Conservation (phyloP, 35 echinoderm and acorn worm species). For the Acanthaster planci region DNA sequence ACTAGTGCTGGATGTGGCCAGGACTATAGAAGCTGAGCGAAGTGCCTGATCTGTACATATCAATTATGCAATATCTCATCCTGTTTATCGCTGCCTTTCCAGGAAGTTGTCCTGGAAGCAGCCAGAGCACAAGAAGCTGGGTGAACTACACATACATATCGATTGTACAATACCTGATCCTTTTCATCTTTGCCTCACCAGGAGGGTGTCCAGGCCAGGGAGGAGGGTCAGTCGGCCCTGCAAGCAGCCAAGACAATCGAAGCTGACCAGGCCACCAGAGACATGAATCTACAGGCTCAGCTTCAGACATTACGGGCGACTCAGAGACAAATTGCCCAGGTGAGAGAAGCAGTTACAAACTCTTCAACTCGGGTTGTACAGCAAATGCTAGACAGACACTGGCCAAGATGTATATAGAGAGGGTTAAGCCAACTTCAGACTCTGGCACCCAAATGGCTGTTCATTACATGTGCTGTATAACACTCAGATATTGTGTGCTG, state of each 20-base stretch:
- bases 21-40: constrained; percentile 72
- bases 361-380: no score
- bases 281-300: constrained; percentile 54
- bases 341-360: neutral
- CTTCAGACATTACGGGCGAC: constrained; percentile 56
- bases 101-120: no score
- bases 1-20: constrained; percentile 48
- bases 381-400: no score
- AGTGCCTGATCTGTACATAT: constrained; percentile 35
- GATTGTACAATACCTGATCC: no score
- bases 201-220: constrained; percentile 72
- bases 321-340: constrained; percentile 82
- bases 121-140: constrained; percentile 59
- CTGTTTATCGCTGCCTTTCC: no score
- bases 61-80: no score
- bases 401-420: no score
- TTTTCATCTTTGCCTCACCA: constrained; percentile 21
- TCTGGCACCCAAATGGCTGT: no score
- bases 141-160: constrained; percentile 1
- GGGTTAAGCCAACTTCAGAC: no score
- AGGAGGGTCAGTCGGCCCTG: constrained; percentile 79
- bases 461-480: no score
- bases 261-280: constrained; percentile 61
- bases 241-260: constrained; percentile 64
- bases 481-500: no score